Conservation (phyloP, 2,113 vertebrate species). For the Cottus gobio region DNA sequence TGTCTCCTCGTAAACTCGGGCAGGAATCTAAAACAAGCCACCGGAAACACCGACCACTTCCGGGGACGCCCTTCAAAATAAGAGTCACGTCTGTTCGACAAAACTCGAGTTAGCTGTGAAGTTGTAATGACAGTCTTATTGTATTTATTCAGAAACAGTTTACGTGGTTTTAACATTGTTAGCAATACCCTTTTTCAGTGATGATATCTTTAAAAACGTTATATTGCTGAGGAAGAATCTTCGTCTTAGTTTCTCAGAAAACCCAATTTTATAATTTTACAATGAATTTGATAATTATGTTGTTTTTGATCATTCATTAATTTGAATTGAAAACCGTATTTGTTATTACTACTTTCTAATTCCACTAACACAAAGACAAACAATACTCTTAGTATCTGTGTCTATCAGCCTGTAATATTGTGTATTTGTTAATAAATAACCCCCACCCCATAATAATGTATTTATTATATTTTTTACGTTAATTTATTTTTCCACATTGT, state of each 20-base stretch:
- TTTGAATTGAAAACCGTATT: no score
- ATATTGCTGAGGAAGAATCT: no score
- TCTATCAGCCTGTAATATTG: not conserved
- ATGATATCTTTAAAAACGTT: no score
- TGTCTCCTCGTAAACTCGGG: conserved; percentile 24
- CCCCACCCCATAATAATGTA: no score
- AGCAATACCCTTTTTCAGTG: not conserved
- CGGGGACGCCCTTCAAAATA: conserved; percentile 42
- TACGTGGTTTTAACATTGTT: no score
- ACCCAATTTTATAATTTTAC: no score
- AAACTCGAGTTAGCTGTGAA: not conserved
- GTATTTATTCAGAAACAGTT: not conserved
- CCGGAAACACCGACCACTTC: not conserved
- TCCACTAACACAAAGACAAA: no score
- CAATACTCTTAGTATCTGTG: not conserved
- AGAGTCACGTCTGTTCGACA: conserved; percentile 4
- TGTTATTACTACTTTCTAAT: not conserved
- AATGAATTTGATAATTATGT: no score
- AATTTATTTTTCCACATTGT: no score
- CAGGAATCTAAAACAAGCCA: not conserved
- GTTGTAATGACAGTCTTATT: not conserved
- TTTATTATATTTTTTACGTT: no score
- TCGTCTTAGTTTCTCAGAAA: no score
- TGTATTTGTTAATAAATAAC: no score
- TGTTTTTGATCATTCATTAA: not conserved